Percentiles rank a stretch among this genome's conserved stretches.
Evolutionary conservation across 2,797 vertebrate genomes (phyloP).

Genomic region (Girardinus metallicus): DNA sequence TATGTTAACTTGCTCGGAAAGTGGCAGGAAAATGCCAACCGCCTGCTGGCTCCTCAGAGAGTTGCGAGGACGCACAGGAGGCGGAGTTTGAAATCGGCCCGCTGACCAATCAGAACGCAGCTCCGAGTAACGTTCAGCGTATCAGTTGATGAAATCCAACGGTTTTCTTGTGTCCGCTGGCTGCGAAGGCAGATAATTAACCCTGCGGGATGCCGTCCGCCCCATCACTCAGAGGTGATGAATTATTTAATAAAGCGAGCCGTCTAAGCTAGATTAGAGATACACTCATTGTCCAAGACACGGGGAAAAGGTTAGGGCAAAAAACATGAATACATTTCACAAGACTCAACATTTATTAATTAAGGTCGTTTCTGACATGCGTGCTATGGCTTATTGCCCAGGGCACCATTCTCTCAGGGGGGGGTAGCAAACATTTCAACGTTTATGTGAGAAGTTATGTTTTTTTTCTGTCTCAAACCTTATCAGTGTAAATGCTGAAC

Average conservation of each 20-base stretch:
- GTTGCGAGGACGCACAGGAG: conserved; percentile 12
- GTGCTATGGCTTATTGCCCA: not conserved
- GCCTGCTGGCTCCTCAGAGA: conserved; percentile 3
- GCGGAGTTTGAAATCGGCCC: conserved; percentile 27
- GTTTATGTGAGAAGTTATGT: not conserved
- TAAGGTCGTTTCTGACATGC: not conserved
- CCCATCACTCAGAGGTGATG: not conserved
- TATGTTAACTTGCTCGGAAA: conserved; percentile 1
- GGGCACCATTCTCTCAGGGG: not conserved
- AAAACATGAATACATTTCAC: not conserved
- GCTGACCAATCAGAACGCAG: conserved; percentile 64
- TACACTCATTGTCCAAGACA: not conserved
- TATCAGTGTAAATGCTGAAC: not conserved
- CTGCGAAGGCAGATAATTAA: not conserved
- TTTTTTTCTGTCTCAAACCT: not conserved
- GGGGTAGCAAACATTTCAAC: not conserved
- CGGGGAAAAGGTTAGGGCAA: too few relatives aligned
- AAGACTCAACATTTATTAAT: not conserved
- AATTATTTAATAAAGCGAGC: not conserved
- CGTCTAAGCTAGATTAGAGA: not conserved
- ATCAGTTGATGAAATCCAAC: conserved; percentile 23
- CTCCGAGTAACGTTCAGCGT: not conserved
- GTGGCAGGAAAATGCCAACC: not conserved
- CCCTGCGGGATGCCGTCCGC: not conserved
- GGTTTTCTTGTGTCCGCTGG: not conserved